phyloP scores from a whole-genome alignment of 2,113 vertebrate genomes.

The Tachuris rubrigastra region DNA sequence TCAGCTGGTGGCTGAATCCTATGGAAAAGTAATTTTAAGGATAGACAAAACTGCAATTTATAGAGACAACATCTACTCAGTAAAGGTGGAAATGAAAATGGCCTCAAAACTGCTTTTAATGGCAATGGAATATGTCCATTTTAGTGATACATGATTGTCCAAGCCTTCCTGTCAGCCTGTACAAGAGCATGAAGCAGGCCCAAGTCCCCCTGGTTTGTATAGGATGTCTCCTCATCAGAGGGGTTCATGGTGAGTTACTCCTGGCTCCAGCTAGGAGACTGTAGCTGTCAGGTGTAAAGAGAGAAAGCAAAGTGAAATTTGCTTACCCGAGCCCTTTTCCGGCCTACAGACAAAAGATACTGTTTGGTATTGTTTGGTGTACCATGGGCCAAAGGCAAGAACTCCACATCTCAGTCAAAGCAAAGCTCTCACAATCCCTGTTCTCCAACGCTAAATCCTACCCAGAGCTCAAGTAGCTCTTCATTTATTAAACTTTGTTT shows the following conservation, averaged over 20 bases:
- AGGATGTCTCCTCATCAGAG: background rate
- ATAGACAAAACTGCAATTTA: background rate
- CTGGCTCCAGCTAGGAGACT: background rate
- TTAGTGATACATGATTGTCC: background rate
- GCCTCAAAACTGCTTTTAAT: background rate
- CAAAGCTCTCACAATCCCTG: background rate
- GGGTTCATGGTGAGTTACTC: rapidly evolving
- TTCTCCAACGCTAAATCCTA: background rate
- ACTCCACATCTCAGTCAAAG: background rate
- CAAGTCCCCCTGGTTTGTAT: rapidly evolving
- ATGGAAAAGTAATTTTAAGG: background rate
- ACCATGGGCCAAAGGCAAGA: background rate
- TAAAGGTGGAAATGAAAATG: background rate
- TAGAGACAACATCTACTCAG: background rate
- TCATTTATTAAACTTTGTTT: background rate
- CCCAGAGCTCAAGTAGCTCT: background rate
- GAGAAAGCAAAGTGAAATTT: background rate
- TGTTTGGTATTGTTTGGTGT: rapidly evolving
- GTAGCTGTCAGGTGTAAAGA: background rate
- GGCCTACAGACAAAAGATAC: background rate
- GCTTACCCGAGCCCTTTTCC: background rate
- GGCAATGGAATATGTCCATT: background rate
- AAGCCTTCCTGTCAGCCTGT: background rate
- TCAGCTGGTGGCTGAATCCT: background rate
- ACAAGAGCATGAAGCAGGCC: background rate